These are phyloP conservation scores for Sanderia malayensis DNA, from an alignment of 30 jellyfish, hydroid and myxozoan genomes.

Conservation along the genomic window DNA sequence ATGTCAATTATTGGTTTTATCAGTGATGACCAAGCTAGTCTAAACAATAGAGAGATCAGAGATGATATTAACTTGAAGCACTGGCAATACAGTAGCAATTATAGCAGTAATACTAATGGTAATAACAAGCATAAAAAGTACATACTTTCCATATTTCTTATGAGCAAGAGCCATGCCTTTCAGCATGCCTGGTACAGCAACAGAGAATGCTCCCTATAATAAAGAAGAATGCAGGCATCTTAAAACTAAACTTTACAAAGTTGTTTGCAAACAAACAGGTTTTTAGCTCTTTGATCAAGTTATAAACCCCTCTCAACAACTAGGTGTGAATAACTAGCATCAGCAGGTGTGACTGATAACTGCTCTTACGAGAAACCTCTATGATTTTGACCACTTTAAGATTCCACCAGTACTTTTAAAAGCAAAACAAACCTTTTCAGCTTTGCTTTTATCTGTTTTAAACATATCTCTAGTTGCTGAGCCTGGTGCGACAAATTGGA, in stretches of 20 bases:
- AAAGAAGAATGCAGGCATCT: background rate
- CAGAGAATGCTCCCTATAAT: conserved; percentile 60
- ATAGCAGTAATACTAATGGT: background rate
- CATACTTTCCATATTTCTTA: conserved; percentile 64
- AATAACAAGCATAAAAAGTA: background rate
- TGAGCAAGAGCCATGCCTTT: conserved; percentile 60
- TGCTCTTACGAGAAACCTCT: background rate
- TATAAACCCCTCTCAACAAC: too few species aligned
- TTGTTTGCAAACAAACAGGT: background rate
- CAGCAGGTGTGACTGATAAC: background rate
- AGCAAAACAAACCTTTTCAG: conserved; percentile 45
- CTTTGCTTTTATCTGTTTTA: conserved; percentile 13
- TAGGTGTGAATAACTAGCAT: too few species aligned
- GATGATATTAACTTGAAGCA: background rate
- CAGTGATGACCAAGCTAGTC: conserved; percentile 55
- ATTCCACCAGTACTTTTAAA: background rate
- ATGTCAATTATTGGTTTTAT: conserved; percentile 30
- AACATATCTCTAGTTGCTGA: conserved; percentile 67
- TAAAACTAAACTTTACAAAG: too few species aligned
- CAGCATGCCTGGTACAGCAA: conserved; percentile 61
- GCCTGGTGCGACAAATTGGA: conserved; percentile 69
- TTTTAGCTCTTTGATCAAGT: too few species aligned
- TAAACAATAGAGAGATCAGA: background rate
- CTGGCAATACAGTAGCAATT: background rate
- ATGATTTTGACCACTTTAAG: background rate